phyloP scores from a whole-genome alignment of 2,888 invertebrate species.

The Labia minor region DNA sequence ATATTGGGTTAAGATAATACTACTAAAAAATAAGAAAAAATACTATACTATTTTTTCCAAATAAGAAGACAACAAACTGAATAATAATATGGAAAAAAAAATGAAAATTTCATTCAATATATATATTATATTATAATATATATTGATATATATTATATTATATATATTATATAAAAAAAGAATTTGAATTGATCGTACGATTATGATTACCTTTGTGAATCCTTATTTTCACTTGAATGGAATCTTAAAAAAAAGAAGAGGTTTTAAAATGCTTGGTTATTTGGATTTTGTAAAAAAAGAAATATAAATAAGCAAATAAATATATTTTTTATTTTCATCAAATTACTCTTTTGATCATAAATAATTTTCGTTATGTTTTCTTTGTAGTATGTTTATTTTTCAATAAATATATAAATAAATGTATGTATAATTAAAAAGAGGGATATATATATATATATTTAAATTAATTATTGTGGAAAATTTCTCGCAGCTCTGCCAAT shows the following conservation, averaged over 20 bases:
- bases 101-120: neutral
- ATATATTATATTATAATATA: neutral
- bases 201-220: neutral
- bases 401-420: no score
- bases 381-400: no score
- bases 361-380: no score
- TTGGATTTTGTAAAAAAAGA: neutral
- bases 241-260: constrained; percentile 3
- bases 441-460: no score
- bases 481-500: neutral
- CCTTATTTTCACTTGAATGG: constrained; percentile 1
- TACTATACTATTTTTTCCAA: neutral
- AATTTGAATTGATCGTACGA: neutral
- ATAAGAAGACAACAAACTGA: neutral
- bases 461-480: no score
- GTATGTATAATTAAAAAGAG: no score
- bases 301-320: neutral
- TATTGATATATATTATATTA: no score
- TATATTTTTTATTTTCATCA: neutral
- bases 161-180: no score
- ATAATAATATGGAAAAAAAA: constrained; percentile 18
- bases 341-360: neutral
- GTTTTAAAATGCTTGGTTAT: no score
- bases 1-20: no score
- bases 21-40: constrained; percentile 19